These are phyloP conservation scores for Hyaena hyaena DNA, from an alignment of 2,113 vertebrate genomes.

Conservation along the genomic window DNA sequence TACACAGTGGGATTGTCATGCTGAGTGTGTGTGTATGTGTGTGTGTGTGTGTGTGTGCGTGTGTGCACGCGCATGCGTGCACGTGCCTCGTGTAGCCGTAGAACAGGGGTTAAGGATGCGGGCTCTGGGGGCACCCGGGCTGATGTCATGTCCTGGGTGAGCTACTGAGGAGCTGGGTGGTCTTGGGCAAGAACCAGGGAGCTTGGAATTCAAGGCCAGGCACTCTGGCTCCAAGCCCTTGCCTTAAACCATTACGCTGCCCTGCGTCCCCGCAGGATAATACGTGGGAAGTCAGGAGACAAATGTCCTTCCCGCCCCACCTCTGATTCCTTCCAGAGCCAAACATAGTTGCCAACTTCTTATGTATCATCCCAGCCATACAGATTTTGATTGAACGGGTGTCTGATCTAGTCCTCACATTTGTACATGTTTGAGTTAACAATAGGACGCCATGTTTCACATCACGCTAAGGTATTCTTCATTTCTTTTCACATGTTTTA, in stretches of 20 bases:
- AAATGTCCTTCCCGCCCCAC: too few species aligned
- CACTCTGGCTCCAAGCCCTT: background rate
- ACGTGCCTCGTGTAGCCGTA: background rate
- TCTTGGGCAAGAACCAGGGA: background rate
- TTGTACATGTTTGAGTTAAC: background rate
- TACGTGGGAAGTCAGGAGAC: background rate
- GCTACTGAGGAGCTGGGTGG: background rate
- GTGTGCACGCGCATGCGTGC: too few species aligned
- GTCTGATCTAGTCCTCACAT: background rate
- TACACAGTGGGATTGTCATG: background rate
- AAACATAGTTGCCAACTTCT: background rate
- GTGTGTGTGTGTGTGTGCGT: background rate
- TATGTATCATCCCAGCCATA: too few species aligned
- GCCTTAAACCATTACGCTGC: background rate
- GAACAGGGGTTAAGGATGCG: background rate
- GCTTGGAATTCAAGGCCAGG: background rate
- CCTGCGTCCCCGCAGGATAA: background rate
- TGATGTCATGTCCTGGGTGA: background rate
- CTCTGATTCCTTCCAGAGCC: background rate
- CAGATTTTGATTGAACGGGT: background rate
- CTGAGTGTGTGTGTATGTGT: background rate
- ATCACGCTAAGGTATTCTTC: fast-evolving
- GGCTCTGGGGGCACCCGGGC: background rate
- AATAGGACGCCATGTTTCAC: too few species aligned
- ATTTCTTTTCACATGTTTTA: background rate